Evolutionary conservation across 2,888 invertebrate genomes (phyloP).

Genomic region (Drosophila mettleri): DNA sequence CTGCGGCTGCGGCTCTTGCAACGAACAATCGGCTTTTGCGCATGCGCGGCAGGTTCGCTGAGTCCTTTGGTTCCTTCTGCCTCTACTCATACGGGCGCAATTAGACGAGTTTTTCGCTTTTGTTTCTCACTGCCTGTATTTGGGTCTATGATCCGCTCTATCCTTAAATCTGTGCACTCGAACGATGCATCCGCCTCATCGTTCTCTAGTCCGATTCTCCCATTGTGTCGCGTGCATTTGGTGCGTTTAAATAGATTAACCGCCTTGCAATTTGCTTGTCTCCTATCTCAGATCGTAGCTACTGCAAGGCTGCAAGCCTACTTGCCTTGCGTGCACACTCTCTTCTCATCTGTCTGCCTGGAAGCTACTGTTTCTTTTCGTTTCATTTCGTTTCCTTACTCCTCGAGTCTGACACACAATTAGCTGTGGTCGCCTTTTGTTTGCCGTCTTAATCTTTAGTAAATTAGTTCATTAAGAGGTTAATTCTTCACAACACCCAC

Average conservation of each 20-base stretch:
- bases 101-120: conserved; percentile 76
- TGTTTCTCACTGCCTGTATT: conserved; percentile 57
- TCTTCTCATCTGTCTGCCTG: conserved; percentile 5
- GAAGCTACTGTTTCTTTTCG: neutral
- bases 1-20: neutral
- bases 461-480: conserved; percentile 86
- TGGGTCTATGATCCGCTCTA: conserved; percentile 72
- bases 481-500: conserved; percentile 85
- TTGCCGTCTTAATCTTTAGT: conserved; percentile 82
- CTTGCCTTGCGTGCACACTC: conserved; percentile 49
- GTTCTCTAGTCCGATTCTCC: conserved; percentile 25
- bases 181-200: conserved; percentile 40
- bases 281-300: conserved; percentile 63
- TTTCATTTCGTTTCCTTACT: conserved; percentile 14
- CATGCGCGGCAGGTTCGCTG: conserved; percentile 62
- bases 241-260: conserved; percentile 85
- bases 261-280: conserved; percentile 84
- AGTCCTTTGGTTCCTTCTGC: conserved; percentile 16
- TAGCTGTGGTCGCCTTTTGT: conserved; percentile 68
- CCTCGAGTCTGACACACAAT: conserved; percentile 55
- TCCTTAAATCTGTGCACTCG: conserved; percentile 78
- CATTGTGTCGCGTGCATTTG: conserved; percentile 81
- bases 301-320: too few relatives aligned
- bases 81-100: conserved; percentile 72
- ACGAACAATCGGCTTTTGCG: conserved; percentile 65